Conservation (phyloP, 2,888 invertebrate genomes). For the Agelastica alni region DNA sequence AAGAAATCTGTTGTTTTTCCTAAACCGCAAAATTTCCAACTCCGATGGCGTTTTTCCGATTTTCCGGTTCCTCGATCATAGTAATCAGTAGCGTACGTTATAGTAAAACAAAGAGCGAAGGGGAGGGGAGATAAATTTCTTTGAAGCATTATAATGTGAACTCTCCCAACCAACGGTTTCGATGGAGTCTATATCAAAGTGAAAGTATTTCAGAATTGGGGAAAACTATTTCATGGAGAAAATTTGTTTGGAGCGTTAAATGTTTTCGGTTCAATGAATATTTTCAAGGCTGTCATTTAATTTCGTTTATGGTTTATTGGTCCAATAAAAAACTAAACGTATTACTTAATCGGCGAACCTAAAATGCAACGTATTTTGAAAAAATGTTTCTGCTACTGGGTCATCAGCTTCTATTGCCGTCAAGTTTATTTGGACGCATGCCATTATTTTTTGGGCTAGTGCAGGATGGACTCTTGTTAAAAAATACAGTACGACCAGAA, state of each 20-base stretch:
- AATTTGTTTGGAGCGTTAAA: constrained; percentile 10
- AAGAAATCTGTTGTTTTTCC: no score
- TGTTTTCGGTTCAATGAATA: background rate
- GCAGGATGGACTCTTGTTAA: no score
- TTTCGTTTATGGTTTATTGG: no score
- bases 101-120: constrained; percentile 2
- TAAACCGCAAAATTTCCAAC: no score
- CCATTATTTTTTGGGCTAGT: no score
- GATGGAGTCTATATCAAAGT: constrained; percentile 19
- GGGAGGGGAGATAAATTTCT: constrained; percentile 9
- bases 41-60: constrained; percentile 16
- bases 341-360: no score
- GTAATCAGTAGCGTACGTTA: constrained; percentile 13
- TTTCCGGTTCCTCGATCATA: constrained; percentile 10
- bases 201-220: constrained; percentile 14
- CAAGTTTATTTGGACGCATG: no score
- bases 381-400: no score
- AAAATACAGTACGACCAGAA: no score
- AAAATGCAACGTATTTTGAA: no score
- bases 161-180: constrained; percentile 3
- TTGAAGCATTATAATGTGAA: constrained; percentile 15
- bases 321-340: no score
- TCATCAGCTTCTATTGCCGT: no score
- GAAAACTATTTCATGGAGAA: constrained; percentile 21
- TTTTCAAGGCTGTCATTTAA: background rate